Percentiles rank a stretch among this genome's conserved stretches.
These are phyloP conservation scores for Anolis apletophallus DNA, from an alignment of 2,797 vertebrate species.

Conservation along the genomic window DNA sequence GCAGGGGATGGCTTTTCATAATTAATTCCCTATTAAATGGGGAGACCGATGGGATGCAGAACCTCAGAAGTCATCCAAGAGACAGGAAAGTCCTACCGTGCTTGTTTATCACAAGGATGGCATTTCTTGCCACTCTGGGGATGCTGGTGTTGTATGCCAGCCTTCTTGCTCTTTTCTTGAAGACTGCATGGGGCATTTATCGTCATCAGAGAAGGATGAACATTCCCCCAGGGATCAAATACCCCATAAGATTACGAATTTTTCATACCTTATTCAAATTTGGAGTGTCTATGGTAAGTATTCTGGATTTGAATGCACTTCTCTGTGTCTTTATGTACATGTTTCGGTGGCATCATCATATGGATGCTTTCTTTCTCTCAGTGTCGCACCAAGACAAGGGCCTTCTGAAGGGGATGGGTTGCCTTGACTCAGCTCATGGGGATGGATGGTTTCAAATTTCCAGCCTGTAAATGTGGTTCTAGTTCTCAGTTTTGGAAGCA, in stretches of 20 bases:
- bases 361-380: not conserved
- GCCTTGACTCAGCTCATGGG: no score
- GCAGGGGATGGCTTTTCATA: no score
- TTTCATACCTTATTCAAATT: rapidly evolving
- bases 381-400: not conserved
- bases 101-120: not conserved
- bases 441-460: no score
- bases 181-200: not conserved
- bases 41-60: not conserved
- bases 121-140: not conserved
- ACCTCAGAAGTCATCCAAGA: not conserved
- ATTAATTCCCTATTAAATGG: not conserved
- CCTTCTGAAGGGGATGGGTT: no score
- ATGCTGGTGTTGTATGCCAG: not conserved
- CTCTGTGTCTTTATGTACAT: not conserved
- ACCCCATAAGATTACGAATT: not conserved
- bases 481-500: no score
- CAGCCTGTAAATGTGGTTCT: no score
- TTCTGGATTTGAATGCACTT: not conserved
- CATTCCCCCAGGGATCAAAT: not conserved
- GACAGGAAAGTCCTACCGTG: not conserved
- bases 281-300: not conserved
- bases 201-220: not conserved
- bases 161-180: not conserved
- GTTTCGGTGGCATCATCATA: not conserved